Base-by-base conservation (phyloP, 2,113 vertebrate genomes). In the Athene cunicularia region DNA sequence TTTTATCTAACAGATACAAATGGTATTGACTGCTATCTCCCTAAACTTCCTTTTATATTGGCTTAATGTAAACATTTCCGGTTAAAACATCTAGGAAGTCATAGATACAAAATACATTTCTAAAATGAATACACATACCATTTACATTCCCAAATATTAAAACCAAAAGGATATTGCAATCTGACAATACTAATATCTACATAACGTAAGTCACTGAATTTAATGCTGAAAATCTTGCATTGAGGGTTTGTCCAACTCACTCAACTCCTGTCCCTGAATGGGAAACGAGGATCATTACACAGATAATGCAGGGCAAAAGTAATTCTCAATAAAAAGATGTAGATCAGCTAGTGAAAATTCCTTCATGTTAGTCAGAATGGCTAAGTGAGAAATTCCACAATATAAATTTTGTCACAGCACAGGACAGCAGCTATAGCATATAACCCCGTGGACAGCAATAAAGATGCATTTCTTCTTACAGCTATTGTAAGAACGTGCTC, bases 1-100 rank as follows among this genome's bases (percentile, higher is more conserved):
- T 93, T 93, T 80, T 91, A 93, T 88, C 93, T 92, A 94, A 72
- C 27, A 90, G 90, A 91, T 93, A 81, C 59, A 84, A 96, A 94
- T 8, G 15, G 71, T 80, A 94, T 77, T 95, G 80, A 86, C 77
- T 77, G 35, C 81, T 91, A 18, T 63, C 80, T 89, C 49, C 45
- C 49, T 87, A 56, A 91, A 68, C 86, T 79, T 95, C 66, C 47
- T 87, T 84, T 93, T 81, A 76, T 87, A 26, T 45, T 64, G 64
- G 20, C 27, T 91, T 87, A 85, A 92, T 45, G 64, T 63, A 96
- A 95, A 84, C 70, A 84, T 50, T 87, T 92, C 84, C 35, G 82
- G 47, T 58, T 97, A 93, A 96, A 95, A 56, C 28, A 53, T 49
- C 39, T 26, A 82, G 52, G 23, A 92, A 95, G 33, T 49, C 75